These are phyloP conservation scores for Adineta ricciae DNA, from an alignment of 2,888 invertebrate genomes.

Conservation along the genomic window DNA sequence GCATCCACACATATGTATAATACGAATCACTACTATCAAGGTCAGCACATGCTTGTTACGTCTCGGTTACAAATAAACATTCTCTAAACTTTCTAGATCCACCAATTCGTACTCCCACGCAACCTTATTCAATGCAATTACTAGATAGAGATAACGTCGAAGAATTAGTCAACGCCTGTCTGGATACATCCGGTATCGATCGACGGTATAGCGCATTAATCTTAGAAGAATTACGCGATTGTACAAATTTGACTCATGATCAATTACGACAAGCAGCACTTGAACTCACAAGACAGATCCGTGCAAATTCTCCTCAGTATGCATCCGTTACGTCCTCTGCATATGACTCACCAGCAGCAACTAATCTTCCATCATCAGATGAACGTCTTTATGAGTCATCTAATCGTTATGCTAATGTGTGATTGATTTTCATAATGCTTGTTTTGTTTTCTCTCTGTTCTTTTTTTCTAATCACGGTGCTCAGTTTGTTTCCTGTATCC, in stretches of 20 bases:
- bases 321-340: neutral
- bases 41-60: neutral
- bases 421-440: neutral
- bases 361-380: neutral
- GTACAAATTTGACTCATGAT: slow-evolving; percentile 28
- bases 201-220: slow-evolving; percentile 28
- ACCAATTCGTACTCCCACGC: neutral
- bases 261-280: slow-evolving; percentile 30
- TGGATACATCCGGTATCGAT: slow-evolving; percentile 31
- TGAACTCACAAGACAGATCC: neutral
- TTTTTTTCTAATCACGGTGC: neutral
- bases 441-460: neutral
- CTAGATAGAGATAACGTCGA: neutral
- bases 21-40: neutral
- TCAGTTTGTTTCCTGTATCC: neutral
- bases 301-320: neutral
- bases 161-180: slow-evolving; percentile 25
- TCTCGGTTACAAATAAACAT: neutral
- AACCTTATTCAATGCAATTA: neutral
- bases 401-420: neutral
- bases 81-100: neutral
- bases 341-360: neutral
- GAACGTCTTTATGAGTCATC: neutral
- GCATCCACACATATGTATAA: slow-evolving; percentile 4
- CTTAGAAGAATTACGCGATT: slow-evolving; percentile 30